These are phyloP conservation scores for Wiebesia pumilae DNA, from an alignment of 1,140 invertebrate genomes.

Conservation along the genomic window DNA sequence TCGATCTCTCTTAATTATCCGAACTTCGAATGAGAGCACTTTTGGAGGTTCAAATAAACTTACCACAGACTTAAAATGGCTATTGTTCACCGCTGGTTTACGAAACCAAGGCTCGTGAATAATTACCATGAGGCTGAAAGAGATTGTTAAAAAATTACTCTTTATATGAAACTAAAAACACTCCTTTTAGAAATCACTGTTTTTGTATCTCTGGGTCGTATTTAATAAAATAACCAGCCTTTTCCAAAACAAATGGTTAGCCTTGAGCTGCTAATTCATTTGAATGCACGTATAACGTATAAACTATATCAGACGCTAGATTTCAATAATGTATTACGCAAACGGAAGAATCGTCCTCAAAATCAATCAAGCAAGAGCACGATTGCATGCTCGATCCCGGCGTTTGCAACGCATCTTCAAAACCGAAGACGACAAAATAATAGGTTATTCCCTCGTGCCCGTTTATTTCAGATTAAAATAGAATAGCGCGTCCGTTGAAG, in stretches of 20 bases:
- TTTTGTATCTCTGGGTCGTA: too few species aligned
- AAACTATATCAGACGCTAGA: not conserved
- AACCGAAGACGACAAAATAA: not conserved
- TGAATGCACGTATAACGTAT: not conserved
- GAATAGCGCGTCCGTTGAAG: conserved; percentile 14
- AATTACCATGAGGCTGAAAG: not conserved
- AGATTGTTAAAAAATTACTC: not conserved
- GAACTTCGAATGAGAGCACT: not conserved
- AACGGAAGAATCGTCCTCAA: too few species aligned
- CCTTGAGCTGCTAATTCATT: not conserved
- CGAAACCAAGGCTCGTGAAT: not conserved
- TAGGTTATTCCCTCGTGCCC: not conserved
- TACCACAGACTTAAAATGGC: not conserved
- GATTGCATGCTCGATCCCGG: not conserved
- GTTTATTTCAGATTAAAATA: conserved; percentile 22
- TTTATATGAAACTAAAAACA: not conserved
- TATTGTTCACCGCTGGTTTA: not conserved
- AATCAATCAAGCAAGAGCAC: not conserved
- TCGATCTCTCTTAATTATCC: conserved; percentile 5
- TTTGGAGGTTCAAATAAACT: not conserved
- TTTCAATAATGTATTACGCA: not conserved
- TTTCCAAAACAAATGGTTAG: not conserved
- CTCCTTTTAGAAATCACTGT: too few species aligned
- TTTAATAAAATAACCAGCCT: not conserved
- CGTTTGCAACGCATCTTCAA: not conserved